A percentile compares a stretch with the other conserved stretches of the same genome.
Evolutionary conservation across 2,113 vertebrate genomes (phyloP).

Genomic region (Dasyprocta punctata): DNA sequence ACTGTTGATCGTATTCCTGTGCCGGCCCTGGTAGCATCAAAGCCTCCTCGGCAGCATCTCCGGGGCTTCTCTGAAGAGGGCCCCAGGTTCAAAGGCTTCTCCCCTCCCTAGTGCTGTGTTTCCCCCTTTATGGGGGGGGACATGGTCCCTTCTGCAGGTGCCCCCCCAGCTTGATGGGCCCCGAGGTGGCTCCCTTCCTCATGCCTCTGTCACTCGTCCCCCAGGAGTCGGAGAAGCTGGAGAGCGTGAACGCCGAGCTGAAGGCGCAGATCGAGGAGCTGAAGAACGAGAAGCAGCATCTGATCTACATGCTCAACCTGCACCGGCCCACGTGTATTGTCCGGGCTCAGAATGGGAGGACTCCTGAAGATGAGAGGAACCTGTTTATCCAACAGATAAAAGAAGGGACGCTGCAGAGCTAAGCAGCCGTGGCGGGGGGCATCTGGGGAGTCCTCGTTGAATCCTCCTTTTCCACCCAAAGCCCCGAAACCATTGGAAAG

Average conservation of each 20-base stretch:
- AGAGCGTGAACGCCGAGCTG: slow-evolving; percentile 95
- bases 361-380: slow-evolving; percentile 96
- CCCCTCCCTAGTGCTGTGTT: neutral
- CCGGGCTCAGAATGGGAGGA: slow-evolving; percentile 94
- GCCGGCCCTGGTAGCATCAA: neutral
- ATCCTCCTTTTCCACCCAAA: slow-evolving; percentile 74
- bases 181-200: neutral
- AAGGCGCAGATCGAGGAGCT: slow-evolving; percentile 98
- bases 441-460: slow-evolving; percentile 66
- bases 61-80: neutral
- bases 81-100: neutral
- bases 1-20: neutral
- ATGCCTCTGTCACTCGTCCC: slow-evolving; percentile 49
- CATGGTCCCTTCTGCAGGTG: neutral
- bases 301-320: slow-evolving; percentile 99
- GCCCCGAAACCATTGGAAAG: slow-evolving; percentile 82
- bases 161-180: neutral
- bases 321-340: slow-evolving; percentile 99
- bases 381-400: slow-evolving; percentile 98
- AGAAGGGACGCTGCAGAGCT: slow-evolving; percentile 93
- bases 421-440: slow-evolving; percentile 73
- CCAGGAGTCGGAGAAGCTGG: slow-evolving; percentile 98
- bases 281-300: slow-evolving; percentile 98
- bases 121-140: neutral
- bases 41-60: neutral